Conservation (phyloP, 1,140 invertebrate species). For the Bathynomus jamesi region DNA sequence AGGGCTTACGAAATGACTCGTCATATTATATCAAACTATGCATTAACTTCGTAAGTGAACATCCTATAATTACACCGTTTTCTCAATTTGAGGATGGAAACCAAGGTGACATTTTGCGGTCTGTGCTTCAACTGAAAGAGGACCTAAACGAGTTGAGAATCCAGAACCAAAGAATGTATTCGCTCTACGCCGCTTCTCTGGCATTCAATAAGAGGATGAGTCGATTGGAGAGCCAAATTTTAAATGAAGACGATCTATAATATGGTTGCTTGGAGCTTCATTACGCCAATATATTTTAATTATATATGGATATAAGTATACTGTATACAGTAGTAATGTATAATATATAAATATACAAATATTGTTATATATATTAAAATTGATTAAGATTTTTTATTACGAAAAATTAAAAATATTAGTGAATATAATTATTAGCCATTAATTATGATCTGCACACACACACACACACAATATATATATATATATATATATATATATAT, state of each 20-base stretch:
- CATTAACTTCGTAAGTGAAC: too few relatives aligned
- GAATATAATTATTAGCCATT: too few relatives aligned
- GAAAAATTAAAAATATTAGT: too few relatives aligned
- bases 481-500: background rate
- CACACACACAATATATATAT: background rate
- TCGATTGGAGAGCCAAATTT: background rate
- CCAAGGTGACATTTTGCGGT: too few relatives aligned
- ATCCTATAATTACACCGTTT: too few relatives aligned
- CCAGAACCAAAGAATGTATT: background rate
- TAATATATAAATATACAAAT: too few relatives aligned
- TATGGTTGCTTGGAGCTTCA: background rate
- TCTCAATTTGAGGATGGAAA: too few relatives aligned
- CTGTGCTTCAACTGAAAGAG: too few relatives aligned
- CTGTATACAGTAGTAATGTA: background rate
- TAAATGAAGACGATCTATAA: background rate
- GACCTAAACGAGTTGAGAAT: background rate
- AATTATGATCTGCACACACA: background rate
- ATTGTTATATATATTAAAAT: too few relatives aligned
- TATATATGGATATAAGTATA: background rate
- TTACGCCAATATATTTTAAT: background rate
- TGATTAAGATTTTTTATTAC: too few relatives aligned
- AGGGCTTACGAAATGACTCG: too few relatives aligned
- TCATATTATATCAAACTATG: too few relatives aligned
- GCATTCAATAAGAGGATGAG: background rate
- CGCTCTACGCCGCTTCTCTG: background rate